These are phyloP conservation scores for Laothoe populi DNA, from an alignment of 2,888 invertebrate genomes.

Conservation along the genomic window DNA sequence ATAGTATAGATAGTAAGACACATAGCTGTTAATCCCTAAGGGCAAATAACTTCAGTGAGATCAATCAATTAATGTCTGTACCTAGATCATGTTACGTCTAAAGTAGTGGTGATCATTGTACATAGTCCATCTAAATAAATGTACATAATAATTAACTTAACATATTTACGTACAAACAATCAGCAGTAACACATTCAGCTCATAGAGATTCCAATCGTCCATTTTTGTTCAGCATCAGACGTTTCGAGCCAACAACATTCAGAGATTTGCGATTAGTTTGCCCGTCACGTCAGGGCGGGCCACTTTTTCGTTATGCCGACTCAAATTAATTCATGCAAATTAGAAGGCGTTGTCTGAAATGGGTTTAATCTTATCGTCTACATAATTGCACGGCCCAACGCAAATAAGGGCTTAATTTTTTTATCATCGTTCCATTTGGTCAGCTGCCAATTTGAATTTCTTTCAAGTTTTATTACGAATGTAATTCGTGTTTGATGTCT, in stretches of 20 bases:
- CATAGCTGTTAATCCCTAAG: no score
- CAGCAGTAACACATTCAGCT: slow-evolving; percentile 5
- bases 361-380: slow-evolving; percentile 67
- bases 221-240: slow-evolving; percentile 21
- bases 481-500: slow-evolving; percentile 4
- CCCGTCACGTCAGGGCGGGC: slow-evolving; percentile 55
- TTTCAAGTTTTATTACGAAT: slow-evolving; percentile 10
- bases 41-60: no score
- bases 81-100: not conserved
- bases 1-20: no score
- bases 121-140: not conserved
- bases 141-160: not conserved
- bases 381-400: slow-evolving; percentile 60
- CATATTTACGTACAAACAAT: not conserved
- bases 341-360: slow-evolving; percentile 63
- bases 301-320: slow-evolving; percentile 60
- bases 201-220: slow-evolving; percentile 21
- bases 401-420: slow-evolving; percentile 58
- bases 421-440: slow-evolving; percentile 39
- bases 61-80: no score
- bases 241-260: slow-evolving; percentile 23
- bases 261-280: slow-evolving; percentile 54
- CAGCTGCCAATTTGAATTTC: slow-evolving; percentile 27
- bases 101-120: no score
- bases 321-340: slow-evolving; percentile 75